Conservation (phyloP, 2,797 vertebrate species). For the Melanotaenia nigrans region DNA sequence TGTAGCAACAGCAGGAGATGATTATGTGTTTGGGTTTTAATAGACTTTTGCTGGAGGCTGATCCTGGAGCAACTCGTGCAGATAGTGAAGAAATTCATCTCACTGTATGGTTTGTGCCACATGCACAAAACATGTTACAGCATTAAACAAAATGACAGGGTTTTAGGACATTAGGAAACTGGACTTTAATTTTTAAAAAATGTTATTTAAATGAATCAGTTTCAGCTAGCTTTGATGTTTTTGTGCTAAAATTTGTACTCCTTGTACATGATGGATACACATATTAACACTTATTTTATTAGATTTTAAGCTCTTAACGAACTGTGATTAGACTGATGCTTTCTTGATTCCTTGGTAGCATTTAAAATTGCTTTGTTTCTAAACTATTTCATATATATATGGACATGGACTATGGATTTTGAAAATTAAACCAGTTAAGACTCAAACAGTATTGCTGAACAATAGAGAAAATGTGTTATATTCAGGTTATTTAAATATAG, state of each 20-base stretch:
- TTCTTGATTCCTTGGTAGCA: not conserved
- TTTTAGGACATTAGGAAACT: not conserved
- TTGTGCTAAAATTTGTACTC: not conserved
- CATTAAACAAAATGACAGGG: not conserved
- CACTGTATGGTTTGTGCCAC: slow-evolving; percentile 11
- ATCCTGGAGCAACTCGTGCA: slow-evolving; percentile 19
- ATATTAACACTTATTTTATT: not conserved
- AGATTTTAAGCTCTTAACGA: not conserved
- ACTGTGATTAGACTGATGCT: not conserved
- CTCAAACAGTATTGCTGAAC: slow-evolving; percentile 7
- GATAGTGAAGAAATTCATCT: slow-evolving; percentile 16
- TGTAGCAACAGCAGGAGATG: slow-evolving; percentile 9
- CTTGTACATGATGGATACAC: not conserved
- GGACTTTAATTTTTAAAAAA: not conserved
- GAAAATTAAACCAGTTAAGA: slow-evolving; percentile 46
- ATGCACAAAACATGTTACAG: not conserved
- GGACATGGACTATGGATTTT: slow-evolving; percentile 43
- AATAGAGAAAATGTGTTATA: slow-evolving; percentile 12
- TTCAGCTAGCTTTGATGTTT: not conserved
- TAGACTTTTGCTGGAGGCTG: slow-evolving; percentile 29
- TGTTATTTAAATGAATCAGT: not conserved
- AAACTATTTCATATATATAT: too few relatives aligned
- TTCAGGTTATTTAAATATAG: slow-evolving; percentile 28
- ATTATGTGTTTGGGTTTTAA: slow-evolving; percentile 9
- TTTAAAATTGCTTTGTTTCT: not conserved